These are phyloP conservation scores for Caenorhabditis imperialis DNA, from an alignment of 2,888 invertebrate genomes.

Conservation along the genomic window DNA sequence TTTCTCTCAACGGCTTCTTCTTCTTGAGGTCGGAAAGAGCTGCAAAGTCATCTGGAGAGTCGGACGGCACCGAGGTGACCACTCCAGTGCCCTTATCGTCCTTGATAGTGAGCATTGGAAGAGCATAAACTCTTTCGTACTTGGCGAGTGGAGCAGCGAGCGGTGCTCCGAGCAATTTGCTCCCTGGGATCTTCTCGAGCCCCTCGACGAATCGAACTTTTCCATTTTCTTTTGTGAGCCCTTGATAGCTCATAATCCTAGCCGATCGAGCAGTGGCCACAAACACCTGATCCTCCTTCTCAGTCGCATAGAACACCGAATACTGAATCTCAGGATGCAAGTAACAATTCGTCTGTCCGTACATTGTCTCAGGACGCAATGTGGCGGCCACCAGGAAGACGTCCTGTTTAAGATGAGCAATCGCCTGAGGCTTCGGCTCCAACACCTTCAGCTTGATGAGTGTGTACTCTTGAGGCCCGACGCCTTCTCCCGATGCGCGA, in stretches of 20 bases:
- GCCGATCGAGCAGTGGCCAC: slow-evolving; percentile 91
- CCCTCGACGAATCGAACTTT: slow-evolving; percentile 84
- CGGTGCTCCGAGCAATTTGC: slow-evolving; percentile 88
- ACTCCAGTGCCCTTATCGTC: slow-evolving; percentile 98
- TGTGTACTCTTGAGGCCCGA: slow-evolving; percentile 97
- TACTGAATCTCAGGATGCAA: slow-evolving; percentile 90
- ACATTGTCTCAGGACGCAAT: slow-evolving; percentile 99
- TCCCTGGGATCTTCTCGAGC: slow-evolving; percentile 78
- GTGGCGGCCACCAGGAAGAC: slow-evolving; percentile 96
- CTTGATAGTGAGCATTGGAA: slow-evolving; percentile 98
- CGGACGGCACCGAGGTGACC: slow-evolving; percentile 97
- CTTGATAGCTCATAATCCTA: slow-evolving; percentile 95
- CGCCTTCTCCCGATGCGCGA: slow-evolving; percentile 93
- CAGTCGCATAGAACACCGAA: slow-evolving; percentile 86
- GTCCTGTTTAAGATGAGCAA: slow-evolving; percentile 80
- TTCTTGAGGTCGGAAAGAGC: slow-evolving; percentile 94
- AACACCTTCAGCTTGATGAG: slow-evolving; percentile 88
- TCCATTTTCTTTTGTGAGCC: slow-evolving; percentile 88
- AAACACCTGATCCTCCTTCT: slow-evolving; percentile 84
- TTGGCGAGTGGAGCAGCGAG: slow-evolving; percentile 88
- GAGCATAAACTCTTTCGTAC: slow-evolving; percentile 89
- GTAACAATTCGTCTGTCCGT: slow-evolving; percentile 99
- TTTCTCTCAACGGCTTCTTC: slow-evolving; percentile 86
- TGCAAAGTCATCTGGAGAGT: slow-evolving; percentile 98
- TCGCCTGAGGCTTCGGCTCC: slow-evolving; percentile 84